Conservation (phyloP, 2,888 invertebrate species). For the Koerneria pararmatus region DNA sequence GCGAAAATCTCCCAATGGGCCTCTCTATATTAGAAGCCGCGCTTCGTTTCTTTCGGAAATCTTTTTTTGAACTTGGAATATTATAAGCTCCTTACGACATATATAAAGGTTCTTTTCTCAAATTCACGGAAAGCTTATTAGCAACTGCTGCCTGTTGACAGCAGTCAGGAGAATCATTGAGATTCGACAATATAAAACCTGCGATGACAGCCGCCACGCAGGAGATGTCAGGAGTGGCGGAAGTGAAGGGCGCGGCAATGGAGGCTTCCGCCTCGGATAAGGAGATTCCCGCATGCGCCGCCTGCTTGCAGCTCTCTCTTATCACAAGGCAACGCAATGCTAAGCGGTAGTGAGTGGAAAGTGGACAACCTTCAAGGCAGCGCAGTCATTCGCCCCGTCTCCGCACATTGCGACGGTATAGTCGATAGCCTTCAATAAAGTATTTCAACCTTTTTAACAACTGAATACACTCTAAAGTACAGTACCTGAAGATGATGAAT, state of each 20-base stretch:
- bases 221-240: conserved; percentile 62
- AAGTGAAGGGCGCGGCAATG: conserved; percentile 69
- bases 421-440: conserved; percentile 58
- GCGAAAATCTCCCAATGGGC: too few relatives aligned
- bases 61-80: too few relatives aligned
- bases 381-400: conserved; percentile 64
- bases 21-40: too few relatives aligned
- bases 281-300: conserved; percentile 63
- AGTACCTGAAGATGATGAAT: conserved; percentile 69
- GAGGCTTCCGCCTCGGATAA: conserved; percentile 66
- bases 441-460: not conserved
- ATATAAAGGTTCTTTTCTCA: too few relatives aligned
- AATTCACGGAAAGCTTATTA: too few relatives aligned
- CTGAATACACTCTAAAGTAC: not conserved
- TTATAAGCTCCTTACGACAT: too few relatives aligned
- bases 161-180: too few relatives aligned
- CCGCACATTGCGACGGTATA: conserved; percentile 63
- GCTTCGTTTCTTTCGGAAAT: too few relatives aligned
- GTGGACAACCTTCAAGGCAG: conserved; percentile 60
- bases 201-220: conserved; percentile 44
- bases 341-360: not conserved
- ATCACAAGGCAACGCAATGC: conserved; percentile 6
- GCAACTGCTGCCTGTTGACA: too few relatives aligned
- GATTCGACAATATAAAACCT: too few relatives aligned
- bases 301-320: conserved; percentile 29